A percentile compares a stretch with the other conserved stretches of the same genome.
Evolutionary conservation across 92 coral and sea anemone genomes (phyloP).

Genomic region (Chrysogorgia sp.): DNA sequence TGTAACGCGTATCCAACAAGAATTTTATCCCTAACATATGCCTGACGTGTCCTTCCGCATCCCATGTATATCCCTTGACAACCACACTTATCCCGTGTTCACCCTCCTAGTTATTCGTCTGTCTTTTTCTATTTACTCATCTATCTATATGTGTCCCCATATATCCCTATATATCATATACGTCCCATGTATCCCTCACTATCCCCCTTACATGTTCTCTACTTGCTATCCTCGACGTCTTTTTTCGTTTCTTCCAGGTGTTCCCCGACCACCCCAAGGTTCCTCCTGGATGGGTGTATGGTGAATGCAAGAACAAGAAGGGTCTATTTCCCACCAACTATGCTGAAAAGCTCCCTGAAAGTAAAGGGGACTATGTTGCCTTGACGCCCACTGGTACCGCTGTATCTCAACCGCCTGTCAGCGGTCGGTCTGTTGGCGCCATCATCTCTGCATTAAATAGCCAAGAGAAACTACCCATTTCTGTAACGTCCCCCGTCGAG

Average conservation of each 20-base stretch:
- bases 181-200: no score
- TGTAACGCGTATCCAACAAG: no score
- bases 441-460: constrained; percentile 31
- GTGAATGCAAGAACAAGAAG: constrained; percentile 72
- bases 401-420: constrained; percentile 63
- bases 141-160: no score
- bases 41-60: no score
- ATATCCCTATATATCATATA: no score
- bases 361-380: constrained; percentile 61
- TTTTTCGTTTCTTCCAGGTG: constrained; percentile 50
- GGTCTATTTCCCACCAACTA: constrained; percentile 93
- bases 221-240: neutral
- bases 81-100: no score
- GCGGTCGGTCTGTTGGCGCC: constrained; percentile 49
- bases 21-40: neutral
- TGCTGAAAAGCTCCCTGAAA: constrained; percentile 80
- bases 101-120: no score
- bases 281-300: constrained; percentile 97
- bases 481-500: constrained; percentile 3
- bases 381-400: constrained; percentile 27
- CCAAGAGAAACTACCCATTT: constrained; percentile 37
- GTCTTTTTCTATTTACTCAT: no score
- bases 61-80: no score
- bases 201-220: neutral
- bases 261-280: constrained; percentile 69